Base-by-base conservation (phyloP, 2,888 invertebrate genomes). In the Acronicta psi region DNA sequence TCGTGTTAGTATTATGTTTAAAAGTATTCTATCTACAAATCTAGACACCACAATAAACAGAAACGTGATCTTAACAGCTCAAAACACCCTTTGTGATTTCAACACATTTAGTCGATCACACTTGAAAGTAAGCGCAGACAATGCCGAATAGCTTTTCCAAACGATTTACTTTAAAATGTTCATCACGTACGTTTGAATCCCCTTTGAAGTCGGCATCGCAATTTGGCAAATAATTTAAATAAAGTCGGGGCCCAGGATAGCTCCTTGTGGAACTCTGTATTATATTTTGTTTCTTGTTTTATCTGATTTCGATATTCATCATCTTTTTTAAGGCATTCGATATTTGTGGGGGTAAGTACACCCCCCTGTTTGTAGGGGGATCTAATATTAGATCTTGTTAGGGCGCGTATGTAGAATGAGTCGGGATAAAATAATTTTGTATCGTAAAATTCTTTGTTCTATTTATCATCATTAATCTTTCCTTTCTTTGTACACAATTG, bases 151-250 rank as follows among this genome's bases (percentile, higher is more conserved):
- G 73, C 77, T 69, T 72, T 81, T 80, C 74, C 79, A 63, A 79
- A 65, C 82, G 82, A 80, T 83, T 80, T 82, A 66, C 69, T 79
- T 79, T 75, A 72, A 81, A 79, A 85, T 80, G 75, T 79, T 77
- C 80, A 78, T 85, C 87, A 87, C 87, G 86, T 82, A 68, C 71
- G 60, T 66, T 61, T 71, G 75, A 66, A 73, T 64, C 62, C 77
- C 73, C 84, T 84, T 85, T 85, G 85, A 83, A 80, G 77, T 73
- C 61, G 59, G 78, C 76, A 74, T 73, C 67, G 81, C 80, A 85
- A 85, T 83, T 86, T 82, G 71, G 71, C 68, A 77, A 75, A 81
- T 85, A 81, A 85, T 83, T 85, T 85, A 82, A 86, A 87, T 85
- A 80, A 79, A 73, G 79, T 69, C 50, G 59, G 66, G 68, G 23